Conservation (phyloP, 2,888 invertebrate species). For the Argyresthia goedartella region DNA sequence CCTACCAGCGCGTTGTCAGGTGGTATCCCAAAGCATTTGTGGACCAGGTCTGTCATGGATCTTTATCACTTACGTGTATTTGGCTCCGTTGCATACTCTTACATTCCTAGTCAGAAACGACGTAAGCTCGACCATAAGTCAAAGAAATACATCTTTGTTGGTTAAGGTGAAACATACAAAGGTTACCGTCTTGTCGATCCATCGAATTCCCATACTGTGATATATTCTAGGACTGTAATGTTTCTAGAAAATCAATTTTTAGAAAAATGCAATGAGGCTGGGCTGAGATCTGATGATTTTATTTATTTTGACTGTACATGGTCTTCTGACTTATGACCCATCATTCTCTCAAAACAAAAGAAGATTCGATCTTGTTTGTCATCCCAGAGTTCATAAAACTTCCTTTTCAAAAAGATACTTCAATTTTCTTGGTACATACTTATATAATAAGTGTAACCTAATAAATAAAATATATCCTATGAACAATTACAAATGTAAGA, state of each 20-base stretch:
- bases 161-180: slow-evolving; percentile 4
- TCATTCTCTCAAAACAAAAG: too few relatives aligned
- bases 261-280: too few relatives aligned
- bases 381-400: too few relatives aligned
- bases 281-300: too few relatives aligned
- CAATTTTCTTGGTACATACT: too few relatives aligned
- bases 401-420: too few relatives aligned
- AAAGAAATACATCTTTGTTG: slow-evolving; percentile 3
- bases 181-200: not conserved
- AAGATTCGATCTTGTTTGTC: too few relatives aligned
- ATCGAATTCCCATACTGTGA: not conserved
- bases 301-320: too few relatives aligned
- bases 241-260: slow-evolving; percentile 3
- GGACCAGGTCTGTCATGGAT: slow-evolving; percentile 9
- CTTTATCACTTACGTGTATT: slow-evolving; percentile 11
- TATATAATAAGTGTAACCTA: too few relatives aligned
- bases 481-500: too few relatives aligned
- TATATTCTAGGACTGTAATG: not conserved
- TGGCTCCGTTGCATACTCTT: slow-evolving; percentile 13
- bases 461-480: too few relatives aligned
- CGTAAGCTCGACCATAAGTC: slow-evolving; percentile 1
- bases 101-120: not conserved
- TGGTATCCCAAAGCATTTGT: slow-evolving; percentile 11
- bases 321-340: too few relatives aligned
- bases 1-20: slow-evolving; percentile 12